phyloP scores from a whole-genome alignment of 2,888 invertebrate genomes.

The Hemaris fuciformis region DNA sequence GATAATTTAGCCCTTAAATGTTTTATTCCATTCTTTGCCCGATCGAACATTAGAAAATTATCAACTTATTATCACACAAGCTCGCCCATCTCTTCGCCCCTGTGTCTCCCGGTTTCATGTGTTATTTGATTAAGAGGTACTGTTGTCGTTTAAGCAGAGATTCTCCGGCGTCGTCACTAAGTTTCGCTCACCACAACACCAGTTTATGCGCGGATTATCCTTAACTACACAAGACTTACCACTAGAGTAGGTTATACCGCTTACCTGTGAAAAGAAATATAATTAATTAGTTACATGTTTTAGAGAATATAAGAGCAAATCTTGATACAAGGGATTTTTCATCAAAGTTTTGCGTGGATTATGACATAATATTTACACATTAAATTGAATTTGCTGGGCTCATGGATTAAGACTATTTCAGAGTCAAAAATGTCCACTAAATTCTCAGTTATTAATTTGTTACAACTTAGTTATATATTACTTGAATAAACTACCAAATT shows the following conservation, averaged over 20 bases:
- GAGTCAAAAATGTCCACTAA: too few relatives aligned
- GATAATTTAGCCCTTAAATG: too few relatives aligned
- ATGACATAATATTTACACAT: too few relatives aligned
- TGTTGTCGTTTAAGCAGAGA: conserved; percentile 41
- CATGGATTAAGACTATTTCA: too few relatives aligned
- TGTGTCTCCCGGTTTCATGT: conserved; percentile 50
- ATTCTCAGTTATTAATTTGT: too few relatives aligned
- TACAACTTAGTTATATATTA: too few relatives aligned
- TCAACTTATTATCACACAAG: conserved; percentile 5
- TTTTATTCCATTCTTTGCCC: too few relatives aligned
- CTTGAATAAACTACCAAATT: too few relatives aligned
- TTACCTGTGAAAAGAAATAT: conserved; percentile 24
- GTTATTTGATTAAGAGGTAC: conserved; percentile 59
- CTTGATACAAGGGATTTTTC: too few relatives aligned
- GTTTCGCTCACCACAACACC: not conserved
- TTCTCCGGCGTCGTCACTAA: conserved; percentile 44
- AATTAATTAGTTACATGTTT: not conserved
- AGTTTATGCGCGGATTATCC: not conserved
- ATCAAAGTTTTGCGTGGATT: too few relatives aligned
- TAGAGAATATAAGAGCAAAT: too few relatives aligned
- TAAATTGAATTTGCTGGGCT: too few relatives aligned
- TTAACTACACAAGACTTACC: conserved; percentile 19
- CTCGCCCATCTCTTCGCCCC: conserved; percentile 18
- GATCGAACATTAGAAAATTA: not conserved
- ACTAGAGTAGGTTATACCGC: conserved; percentile 1